Evolutionary conservation across 2,113 vertebrate species (phyloP).

Genomic region (Tapirus terrestris): DNA sequence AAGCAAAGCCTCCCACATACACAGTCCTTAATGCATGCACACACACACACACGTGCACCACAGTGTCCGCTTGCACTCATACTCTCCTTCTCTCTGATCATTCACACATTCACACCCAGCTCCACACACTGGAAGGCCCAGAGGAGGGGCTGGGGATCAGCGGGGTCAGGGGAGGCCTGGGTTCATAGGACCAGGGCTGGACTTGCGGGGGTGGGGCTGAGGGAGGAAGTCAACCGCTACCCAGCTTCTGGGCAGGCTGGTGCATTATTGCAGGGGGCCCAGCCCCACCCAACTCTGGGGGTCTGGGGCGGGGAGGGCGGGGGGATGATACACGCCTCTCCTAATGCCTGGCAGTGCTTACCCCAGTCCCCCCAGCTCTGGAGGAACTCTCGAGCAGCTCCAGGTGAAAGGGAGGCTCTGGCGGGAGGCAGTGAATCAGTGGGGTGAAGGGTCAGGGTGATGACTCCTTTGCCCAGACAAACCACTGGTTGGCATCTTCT

Average conservation of each 20-base stretch:
- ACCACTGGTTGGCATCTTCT: background rate
- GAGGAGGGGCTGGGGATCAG: background rate
- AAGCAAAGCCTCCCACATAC: background rate
- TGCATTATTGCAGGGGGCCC: background rate
- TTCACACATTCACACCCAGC: background rate
- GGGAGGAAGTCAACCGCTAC: background rate
- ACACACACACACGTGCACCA: too few species aligned
- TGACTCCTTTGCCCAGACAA: background rate
- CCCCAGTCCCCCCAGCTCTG: background rate
- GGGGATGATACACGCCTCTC: background rate
- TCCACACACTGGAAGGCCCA: fast-evolving
- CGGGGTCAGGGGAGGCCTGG: background rate
- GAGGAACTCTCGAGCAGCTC: background rate
- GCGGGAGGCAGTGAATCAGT: too few species aligned
- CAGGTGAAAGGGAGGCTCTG: background rate
- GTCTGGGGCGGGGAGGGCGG: fast-evolving
- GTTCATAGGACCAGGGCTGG: background rate
- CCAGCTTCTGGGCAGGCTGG: background rate
- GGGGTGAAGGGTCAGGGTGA: background rate
- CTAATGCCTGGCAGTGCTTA: background rate
- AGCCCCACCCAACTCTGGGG: background rate
- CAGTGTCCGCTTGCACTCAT: background rate
- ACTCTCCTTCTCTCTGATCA: background rate
- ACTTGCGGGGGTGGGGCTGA: background rate
- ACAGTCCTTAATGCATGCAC: background rate